Percentiles rank a stretch among this genome's conserved stretches.
phyloP scores from a whole-genome alignment of 1,140 invertebrate species.

The Drosophila subobscura region DNA sequence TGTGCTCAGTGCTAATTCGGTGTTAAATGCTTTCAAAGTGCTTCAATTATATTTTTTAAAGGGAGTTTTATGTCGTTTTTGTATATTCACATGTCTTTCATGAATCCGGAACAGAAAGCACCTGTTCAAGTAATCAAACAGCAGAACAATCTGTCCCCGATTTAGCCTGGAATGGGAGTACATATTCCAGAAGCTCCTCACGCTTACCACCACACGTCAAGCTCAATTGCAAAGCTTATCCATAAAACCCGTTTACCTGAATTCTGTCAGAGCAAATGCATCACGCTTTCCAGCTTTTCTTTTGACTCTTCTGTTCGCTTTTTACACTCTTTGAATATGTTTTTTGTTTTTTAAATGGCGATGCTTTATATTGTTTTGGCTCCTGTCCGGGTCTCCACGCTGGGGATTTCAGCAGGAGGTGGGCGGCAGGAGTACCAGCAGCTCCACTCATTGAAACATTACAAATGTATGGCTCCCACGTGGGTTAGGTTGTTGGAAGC shows the following conservation, averaged over 20 bases:
- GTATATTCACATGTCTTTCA: too few species aligned
- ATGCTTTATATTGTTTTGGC: conserved; percentile 58
- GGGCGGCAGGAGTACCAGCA: not conserved
- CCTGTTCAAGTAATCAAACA: conserved; percentile 65
- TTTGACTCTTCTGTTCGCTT: conserved; percentile 68
- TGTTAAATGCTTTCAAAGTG: conserved; percentile 65
- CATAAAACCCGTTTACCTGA: conserved; percentile 44
- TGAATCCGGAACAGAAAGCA: not conserved
- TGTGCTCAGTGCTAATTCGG: not conserved
- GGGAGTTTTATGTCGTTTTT: too few species aligned
- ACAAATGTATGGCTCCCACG: conserved; percentile 73
- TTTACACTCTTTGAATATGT: not conserved
- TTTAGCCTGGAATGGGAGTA: conserved; percentile 12
- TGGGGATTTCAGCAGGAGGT: conserved; percentile 15
- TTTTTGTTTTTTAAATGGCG: conserved; percentile 32
- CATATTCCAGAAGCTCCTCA: conserved; percentile 9
- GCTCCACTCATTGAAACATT: conserved; percentile 59
- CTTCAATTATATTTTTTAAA: too few species aligned
- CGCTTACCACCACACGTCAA: conserved; percentile 45
- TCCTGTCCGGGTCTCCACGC: conserved; percentile 11
- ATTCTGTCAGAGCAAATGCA: conserved; percentile 52
- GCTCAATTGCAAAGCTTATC: conserved; percentile 67
- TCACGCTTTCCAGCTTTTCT: conserved; percentile 43
- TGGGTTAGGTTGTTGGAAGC: conserved; percentile 64
- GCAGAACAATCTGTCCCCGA: conserved; percentile 17